These are phyloP conservation scores for Nyctibius grandis DNA, from an alignment of 2,797 vertebrate genomes.

Conservation along the genomic window DNA sequence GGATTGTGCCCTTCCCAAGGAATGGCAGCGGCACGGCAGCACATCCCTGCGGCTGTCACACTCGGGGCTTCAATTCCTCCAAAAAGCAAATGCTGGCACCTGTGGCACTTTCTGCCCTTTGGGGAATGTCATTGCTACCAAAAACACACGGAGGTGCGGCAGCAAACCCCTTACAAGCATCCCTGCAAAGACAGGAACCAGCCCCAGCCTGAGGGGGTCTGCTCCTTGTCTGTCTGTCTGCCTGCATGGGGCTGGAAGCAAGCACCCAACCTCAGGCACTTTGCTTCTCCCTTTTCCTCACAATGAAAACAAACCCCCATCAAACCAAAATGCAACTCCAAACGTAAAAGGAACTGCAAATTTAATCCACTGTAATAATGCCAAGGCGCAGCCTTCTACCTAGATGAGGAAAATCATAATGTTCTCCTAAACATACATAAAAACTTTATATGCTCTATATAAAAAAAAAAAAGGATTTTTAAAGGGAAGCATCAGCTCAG, in stretches of 20 bases:
- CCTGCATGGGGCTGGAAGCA: not conserved
- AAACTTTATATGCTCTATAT: not conserved
- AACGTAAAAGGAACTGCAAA: not conserved
- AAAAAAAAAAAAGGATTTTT: not conserved
- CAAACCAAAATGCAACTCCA: not conserved
- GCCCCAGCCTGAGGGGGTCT: not conserved
- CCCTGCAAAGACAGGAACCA: not conserved
- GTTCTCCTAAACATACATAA: not conserved
- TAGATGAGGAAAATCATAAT: not conserved
- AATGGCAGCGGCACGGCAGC: not conserved
- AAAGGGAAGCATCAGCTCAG: not conserved
- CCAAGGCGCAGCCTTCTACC: not conserved
- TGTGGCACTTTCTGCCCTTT: not conserved
- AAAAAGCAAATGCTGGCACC: not conserved
- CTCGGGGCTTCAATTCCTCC: not conserved
- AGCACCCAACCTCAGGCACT: fast-evolving
- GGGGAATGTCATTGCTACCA: not conserved
- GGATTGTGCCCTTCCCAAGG: not conserved
- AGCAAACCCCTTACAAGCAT: not conserved
- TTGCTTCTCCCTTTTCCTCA: not conserved
- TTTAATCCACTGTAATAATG: not conserved
- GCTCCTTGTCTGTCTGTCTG: not conserved
- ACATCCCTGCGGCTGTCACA: not conserved
- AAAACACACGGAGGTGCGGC: not conserved
- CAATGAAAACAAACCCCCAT: not conserved